Base-by-base conservation (phyloP, 2,888 invertebrate genomes). In the Agapostemon virescens region DNA sequence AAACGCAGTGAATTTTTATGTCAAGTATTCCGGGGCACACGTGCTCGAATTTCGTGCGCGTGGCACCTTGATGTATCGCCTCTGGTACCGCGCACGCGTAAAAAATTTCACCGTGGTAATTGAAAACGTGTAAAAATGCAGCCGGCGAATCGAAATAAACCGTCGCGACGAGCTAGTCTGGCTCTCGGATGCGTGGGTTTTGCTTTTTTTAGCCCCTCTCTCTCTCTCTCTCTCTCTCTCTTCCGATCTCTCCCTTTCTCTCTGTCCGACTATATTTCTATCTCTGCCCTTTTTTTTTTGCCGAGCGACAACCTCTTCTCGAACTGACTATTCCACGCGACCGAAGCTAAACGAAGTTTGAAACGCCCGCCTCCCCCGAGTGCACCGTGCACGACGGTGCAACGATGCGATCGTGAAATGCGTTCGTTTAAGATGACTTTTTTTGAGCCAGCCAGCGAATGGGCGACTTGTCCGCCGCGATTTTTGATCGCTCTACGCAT, bases 11-110 rank as follows among this genome's bases (percentile, higher is more conserved):
- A 81, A 82, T 82, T 82, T 77, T 77, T 61, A 76, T 81, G 81
- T 81, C 82, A 81, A 77, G 77, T 81, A 81, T 77, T 42, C 45
- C 64, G n/a, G 63, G 33, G 63, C 81, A 72, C 79, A 81, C 76
- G 77, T 82, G 71, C 69, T 81, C 82, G 77, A 77, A 77, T 77
- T 77, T 80, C 69, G 77, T 82, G 82, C 82, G 70, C 81, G 77
- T 81, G 82, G 67, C 82, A 82, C 82, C 77, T 70, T 82, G 82
- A 82, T 77, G 68, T 74, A 82, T 82, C 68, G 82, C 71, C 26
- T 38, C 67, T 38, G 58, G 70, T 36, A n/a, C 15, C 20, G 61
- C 30, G 30, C 58, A 42, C n/a, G 64, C 69, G 58, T 61, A 58
- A 82, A 80, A 82, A 76, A 80, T 81, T 82, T 76, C 73, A 40